These are phyloP conservation scores for Mobula birostris DNA, from an alignment of 2,113 vertebrate species.

Conservation along the genomic window DNA sequence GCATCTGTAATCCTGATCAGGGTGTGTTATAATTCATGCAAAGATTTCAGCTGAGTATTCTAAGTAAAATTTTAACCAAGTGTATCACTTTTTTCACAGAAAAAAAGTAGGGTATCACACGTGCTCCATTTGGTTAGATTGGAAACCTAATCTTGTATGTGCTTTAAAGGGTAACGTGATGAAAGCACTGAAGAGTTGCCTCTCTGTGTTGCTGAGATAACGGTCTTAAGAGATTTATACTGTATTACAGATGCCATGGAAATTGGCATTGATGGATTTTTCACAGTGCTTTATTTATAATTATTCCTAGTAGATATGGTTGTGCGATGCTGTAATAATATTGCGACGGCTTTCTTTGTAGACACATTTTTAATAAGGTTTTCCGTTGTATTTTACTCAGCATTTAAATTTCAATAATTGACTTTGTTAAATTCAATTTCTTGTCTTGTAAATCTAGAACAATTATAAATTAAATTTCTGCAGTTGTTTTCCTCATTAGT, in stretches of 20 bases:
- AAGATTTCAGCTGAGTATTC: conserved; percentile 22
- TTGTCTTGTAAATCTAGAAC: not conserved
- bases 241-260: conserved; percentile 41
- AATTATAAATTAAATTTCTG: not conserved
- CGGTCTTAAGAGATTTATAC: conserved; percentile 30
- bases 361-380: not conserved
- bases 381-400: not conserved
- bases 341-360: conserved; percentile 5
- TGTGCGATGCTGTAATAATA: conserved; percentile 47
- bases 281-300: conserved; percentile 44
- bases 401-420: not conserved
- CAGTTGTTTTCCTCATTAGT: not conserved
- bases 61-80: conserved; percentile 8
- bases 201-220: conserved; percentile 37
- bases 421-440: not conserved
- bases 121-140: conserved; percentile 2
- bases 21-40: conserved; percentile 7
- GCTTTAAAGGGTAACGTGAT: conserved; percentile 23
- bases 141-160: conserved; percentile 33
- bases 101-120: not conserved
- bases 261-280: conserved; percentile 42
- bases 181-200: conserved; percentile 21
- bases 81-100: conserved; percentile 11
- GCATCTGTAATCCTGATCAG: conserved; percentile 18
- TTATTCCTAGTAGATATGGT: conserved; percentile 44